Percentiles rank a stretch among this genome's conserved stretches.
Conservation (phyloP, 1,140 invertebrate genomes). For the Caenorhabditis tropicalis region DNA sequence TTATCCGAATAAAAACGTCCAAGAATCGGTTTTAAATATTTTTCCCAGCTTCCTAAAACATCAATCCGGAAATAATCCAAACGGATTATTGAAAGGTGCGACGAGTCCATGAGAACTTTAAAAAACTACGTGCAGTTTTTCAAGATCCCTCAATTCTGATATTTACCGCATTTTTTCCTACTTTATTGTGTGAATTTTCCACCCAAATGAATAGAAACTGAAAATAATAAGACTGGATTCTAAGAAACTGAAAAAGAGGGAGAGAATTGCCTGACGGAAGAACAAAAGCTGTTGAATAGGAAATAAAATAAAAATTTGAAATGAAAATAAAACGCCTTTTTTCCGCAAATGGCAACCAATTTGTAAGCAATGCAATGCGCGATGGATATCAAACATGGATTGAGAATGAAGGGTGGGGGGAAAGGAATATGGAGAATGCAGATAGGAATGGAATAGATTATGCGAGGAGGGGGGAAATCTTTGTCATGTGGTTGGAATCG, state of each 20-base stretch:
- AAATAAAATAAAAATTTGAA: neutral
- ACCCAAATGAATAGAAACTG: neutral
- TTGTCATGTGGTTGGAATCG: conserved; percentile 30
- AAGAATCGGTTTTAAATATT: neutral
- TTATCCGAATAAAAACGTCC: too few relatives aligned
- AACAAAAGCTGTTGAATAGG: neutral
- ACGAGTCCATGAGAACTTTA: neutral
- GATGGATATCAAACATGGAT: conserved; percentile 37
- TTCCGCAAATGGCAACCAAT: conserved; percentile 5
- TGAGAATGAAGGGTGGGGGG: neutral
- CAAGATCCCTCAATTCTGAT: neutral
- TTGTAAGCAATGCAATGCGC: conserved; percentile 11
- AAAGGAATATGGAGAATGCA: conserved; percentile 11
- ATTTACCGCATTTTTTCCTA: neutral
- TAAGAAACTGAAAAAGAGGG: neutral
- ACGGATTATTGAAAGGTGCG: conserved; percentile 2
- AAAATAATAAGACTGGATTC: neutral
- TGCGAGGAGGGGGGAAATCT: conserved; percentile 4
- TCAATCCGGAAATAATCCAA: neutral
- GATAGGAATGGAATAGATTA: neutral
- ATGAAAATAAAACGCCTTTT: neutral
- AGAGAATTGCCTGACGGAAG: neutral
- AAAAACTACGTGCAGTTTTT: neutral
- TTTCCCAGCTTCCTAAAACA: neutral
- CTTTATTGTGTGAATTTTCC: neutral